Evolutionary conservation across 2,797 vertebrate species (phyloP).

Genomic region (Poliocrania exsul): DNA sequence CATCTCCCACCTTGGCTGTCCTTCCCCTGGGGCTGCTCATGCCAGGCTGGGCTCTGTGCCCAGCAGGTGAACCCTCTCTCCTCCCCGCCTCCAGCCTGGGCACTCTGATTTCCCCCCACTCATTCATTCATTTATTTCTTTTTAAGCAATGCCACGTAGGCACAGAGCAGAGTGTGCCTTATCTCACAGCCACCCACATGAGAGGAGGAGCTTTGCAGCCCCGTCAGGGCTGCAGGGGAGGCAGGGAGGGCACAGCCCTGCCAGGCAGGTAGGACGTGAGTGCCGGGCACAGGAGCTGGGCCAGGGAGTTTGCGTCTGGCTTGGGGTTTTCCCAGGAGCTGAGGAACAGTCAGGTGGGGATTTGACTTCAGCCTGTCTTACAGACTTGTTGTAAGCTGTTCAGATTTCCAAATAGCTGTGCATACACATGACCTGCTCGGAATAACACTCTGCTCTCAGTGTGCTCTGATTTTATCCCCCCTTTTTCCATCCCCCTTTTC

Average conservation of each 20-base stretch:
- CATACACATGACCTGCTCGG: background rate
- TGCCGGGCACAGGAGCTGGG: background rate
- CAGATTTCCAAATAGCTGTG: background rate
- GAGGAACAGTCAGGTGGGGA: background rate
- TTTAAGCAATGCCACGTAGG: background rate
- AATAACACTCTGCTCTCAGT: accelerated
- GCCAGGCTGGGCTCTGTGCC: background rate
- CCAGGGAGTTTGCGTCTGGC: background rate
- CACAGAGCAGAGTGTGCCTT: background rate
- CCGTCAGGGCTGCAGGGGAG: background rate
- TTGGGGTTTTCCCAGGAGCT: background rate
- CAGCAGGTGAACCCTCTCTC: background rate
- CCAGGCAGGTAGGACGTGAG: background rate
- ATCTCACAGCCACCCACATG: background rate
- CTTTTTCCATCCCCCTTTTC: background rate
- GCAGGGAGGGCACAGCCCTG: background rate
- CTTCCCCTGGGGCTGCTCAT: background rate
- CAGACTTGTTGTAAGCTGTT: background rate
- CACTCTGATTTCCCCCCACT: background rate
- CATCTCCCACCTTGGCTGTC: background rate
- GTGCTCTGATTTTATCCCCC: background rate
- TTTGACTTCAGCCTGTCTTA: background rate
- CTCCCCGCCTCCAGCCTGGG: background rate
- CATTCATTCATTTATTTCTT: no score
- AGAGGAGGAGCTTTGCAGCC: background rate